Base-by-base conservation (phyloP, 2,888 invertebrate genomes). In the Drosophila vallismaia region DNA sequence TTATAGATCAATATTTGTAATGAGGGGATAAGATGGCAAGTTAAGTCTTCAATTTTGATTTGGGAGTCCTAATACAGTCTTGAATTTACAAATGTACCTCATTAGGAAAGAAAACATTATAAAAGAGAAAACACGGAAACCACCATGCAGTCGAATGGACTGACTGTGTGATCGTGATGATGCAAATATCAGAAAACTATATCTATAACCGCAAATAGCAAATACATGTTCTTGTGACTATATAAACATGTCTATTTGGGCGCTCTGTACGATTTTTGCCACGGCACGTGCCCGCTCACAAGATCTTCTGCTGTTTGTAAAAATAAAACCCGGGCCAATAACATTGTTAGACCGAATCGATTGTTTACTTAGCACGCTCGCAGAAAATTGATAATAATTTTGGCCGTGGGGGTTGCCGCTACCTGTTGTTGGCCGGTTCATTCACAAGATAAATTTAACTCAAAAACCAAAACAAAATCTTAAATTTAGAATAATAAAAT, bases 401-500 rank as follows among this genome's bases (percentile, higher is more conserved):
- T 48, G 54, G 33, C 31, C 5, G 14, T 29, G n/a, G 48, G 26
- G 53, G 24, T 40, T 29, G 67, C 57, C 84, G 73, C 44, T 44
- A 83, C 84, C 80, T 86, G 84, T 86, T 79, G 84, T 79, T 83
- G 36, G 50, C 36, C 46, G 36, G 54, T 79, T 75, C 84, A 77
- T 82, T 82, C 64, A 80, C 75, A 63, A 79, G 86, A 87, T 82
- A 82, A 88, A 86, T 74, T 80, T 86, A 88, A 86, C 87, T 75
- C 83, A 68, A 77, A 79, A 88, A 88, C 86, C 88, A 86, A 83
- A 84, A 84, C 83, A 83, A 84, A 79, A 74, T 83, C 80, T 88
- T 83, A 87, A 87, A 74, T 86, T 86, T 83, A 83, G 88, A 79
- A 70, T 75, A 74, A 77, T 80, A 14, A 79, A 79, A 86, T 74